phyloP scores from a whole-genome alignment of 2,888 invertebrate genomes.

The Halictus ligatus region DNA sequence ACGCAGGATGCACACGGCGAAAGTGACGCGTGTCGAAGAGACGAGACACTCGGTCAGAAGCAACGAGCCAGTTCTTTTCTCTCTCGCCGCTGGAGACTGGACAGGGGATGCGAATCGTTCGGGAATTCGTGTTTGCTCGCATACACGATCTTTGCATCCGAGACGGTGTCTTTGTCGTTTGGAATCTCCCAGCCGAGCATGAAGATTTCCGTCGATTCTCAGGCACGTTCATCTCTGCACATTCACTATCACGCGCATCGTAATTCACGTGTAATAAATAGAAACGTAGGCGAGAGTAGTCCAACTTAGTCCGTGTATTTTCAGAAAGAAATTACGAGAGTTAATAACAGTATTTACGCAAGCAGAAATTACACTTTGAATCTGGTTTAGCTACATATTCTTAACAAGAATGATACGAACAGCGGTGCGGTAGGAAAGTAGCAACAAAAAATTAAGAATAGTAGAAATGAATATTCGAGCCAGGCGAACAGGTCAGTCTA shows the following conservation, averaged over 20 bases:
- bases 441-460: background rate
- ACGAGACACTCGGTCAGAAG: constrained; percentile 37
- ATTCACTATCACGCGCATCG: no score
- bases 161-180: no score
- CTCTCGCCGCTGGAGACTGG: constrained; percentile 45
- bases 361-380: no score
- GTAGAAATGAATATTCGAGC: background rate
- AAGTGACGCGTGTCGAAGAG: constrained; percentile 76
- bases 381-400: no score
- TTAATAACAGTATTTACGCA: background rate
- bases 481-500: no score
- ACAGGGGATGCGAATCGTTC: background rate
- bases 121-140: background rate
- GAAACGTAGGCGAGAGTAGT: background rate
- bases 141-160: background rate
- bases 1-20: constrained; percentile 78
- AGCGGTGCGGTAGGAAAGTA: no score
- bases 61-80: constrained; percentile 44
- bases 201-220: no score
- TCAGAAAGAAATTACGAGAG: background rate
- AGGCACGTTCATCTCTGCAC: no score
- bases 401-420: background rate
- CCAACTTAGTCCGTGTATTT: background rate
- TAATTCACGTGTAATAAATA: no score
- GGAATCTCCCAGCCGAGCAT: no score